phyloP scores from a whole-genome alignment of 2,797 vertebrate species.

The Dendrocincla fuliginosa region DNA sequence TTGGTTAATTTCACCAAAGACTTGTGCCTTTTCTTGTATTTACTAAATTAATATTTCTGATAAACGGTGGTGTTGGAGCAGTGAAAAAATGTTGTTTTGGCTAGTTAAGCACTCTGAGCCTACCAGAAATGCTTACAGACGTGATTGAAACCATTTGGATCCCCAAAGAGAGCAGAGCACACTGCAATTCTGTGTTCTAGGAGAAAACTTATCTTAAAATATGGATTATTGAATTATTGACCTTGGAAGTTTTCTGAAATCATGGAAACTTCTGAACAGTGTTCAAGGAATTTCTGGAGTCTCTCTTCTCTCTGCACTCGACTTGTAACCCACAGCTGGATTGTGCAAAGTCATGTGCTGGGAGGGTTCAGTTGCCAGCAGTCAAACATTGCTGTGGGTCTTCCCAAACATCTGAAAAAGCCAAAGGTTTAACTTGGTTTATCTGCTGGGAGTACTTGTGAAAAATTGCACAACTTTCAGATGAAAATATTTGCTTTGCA shows the following conservation, averaged over 20 bases:
- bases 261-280: neutral
- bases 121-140: neutral
- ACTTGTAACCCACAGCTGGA: neutral
- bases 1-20: neutral
- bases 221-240: neutral
- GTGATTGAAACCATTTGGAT: neutral
- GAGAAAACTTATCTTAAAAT: neutral
- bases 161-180: neutral
- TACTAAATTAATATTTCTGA: neutral
- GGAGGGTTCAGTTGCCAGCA: neutral
- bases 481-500: constrained; percentile 28
- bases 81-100: neutral
- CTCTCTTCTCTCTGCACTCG: neutral
- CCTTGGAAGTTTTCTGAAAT: neutral
- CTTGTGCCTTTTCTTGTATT: neutral
- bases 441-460: neutral
- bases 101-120: neutral
- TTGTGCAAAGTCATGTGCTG: neutral
- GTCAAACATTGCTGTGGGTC: neutral
- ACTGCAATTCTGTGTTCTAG: neutral
- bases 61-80: neutral
- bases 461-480: neutral
- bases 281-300: neutral
- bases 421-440: neutral
- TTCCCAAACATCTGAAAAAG: constrained; percentile 2